A percentile compares a stretch with the other conserved stretches of the same genome.
These are phyloP conservation scores for Petrocephalus sullivani DNA, from an alignment of 2,797 vertebrate genomes.

Conservation along the genomic window DNA sequence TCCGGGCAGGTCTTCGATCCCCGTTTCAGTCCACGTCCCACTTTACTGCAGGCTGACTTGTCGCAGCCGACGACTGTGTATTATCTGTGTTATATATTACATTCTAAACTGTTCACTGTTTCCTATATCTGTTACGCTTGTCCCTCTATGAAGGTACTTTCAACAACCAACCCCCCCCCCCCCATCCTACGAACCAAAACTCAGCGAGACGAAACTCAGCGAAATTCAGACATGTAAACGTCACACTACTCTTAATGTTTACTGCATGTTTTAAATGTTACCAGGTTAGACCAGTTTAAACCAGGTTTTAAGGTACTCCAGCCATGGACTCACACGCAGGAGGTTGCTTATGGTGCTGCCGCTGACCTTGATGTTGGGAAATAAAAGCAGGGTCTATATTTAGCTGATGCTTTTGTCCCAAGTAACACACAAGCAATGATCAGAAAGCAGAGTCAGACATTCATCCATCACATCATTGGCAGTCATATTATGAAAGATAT, in stretches of 20 bases:
- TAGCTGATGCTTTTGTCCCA: neutral
- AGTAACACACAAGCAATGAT: neutral
- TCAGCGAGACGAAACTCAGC: neutral
- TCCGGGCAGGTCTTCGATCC: neutral
- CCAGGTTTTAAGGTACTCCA: neutral
- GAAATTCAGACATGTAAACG: neutral
- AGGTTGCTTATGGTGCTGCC: neutral
- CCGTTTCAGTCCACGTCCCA: neutral
- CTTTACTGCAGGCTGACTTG: neutral
- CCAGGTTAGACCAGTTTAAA: neutral
- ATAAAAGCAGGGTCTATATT: neutral
- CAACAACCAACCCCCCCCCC: neutral
- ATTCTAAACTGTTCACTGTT: neutral
- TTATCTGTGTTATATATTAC: neutral
- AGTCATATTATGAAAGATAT: neutral
- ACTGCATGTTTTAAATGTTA: neutral
- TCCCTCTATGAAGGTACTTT: neutral
- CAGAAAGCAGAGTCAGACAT: too few relatives aligned
- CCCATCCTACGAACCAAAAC: neutral
- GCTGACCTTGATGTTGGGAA: neutral
- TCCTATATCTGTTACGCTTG: neutral
- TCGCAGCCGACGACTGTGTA: neutral
- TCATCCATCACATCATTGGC: too few relatives aligned
- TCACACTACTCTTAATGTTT: neutral
- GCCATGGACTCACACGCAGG: neutral